Percentiles rank a stretch among this genome's conserved stretches.
Evolutionary conservation across 2,888 invertebrate genomes (phyloP).

Genomic region (Cremastinae sp.): DNA sequence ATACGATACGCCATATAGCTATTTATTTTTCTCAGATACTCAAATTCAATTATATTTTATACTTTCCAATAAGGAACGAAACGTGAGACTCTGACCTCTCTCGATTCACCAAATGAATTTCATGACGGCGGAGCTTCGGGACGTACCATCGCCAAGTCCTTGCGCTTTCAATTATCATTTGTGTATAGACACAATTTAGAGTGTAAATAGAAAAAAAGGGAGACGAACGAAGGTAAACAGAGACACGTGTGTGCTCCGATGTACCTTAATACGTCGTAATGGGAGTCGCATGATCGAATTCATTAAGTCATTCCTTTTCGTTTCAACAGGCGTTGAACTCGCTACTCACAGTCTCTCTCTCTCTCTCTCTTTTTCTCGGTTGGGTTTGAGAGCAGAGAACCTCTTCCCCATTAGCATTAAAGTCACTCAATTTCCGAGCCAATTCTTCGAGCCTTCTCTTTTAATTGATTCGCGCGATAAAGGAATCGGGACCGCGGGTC

Average conservation of each 20-base stretch:
- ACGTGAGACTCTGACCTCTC: no score
- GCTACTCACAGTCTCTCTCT: constrained; percentile 17
- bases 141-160: no score
- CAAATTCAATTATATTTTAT: no score
- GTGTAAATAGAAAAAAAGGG: no score
- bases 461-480: constrained; percentile 53
- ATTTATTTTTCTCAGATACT: not conserved
- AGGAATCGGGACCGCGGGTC: not conserved
- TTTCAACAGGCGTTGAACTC: constrained; percentile 43
- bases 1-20: no score
- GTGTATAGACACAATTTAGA: no score
- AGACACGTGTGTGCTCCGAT: constrained; percentile 60
- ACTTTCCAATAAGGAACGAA: no score
- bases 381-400: constrained; percentile 9
- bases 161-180: no score
- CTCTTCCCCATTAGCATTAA: constrained; percentile 53
- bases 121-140: no score
- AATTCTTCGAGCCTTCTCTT: constrained; percentile 51
- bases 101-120: no score
- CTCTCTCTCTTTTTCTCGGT: constrained; percentile 20
- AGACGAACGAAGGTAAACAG: no score
- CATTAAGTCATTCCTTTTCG: constrained; percentile 76
- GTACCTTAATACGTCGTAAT: constrained; percentile 75
- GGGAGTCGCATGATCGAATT: constrained; percentile 78
- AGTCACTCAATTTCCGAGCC: constrained; percentile 51